A percentile compares a stretch with the other conserved stretches of the same genome.
Conservation (phyloP, 1,140 invertebrate genomes). For the Microplitis demolitor region DNA sequence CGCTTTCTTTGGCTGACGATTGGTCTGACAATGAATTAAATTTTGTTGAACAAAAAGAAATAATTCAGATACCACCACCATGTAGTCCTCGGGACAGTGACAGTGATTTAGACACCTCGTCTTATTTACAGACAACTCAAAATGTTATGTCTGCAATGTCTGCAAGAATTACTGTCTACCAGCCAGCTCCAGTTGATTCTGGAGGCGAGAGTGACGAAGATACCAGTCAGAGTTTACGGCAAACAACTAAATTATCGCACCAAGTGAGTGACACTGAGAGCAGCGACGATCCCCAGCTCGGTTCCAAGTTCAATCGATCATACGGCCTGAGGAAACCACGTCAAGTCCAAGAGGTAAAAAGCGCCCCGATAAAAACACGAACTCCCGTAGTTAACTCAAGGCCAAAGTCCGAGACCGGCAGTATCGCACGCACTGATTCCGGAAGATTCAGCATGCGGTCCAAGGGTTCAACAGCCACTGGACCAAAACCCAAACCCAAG, state of each 20-base stretch:
- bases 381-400: slow-evolving; percentile 21
- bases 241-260: slow-evolving; percentile 35
- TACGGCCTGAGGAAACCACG: slow-evolving; percentile 44
- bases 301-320: slow-evolving; percentile 64
- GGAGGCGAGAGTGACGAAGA: slow-evolving; percentile 50
- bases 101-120: slow-evolving; percentile 47
- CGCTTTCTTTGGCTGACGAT: slow-evolving; percentile 44
- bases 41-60: slow-evolving; percentile 39
- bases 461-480: slow-evolving; percentile 39
- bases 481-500: slow-evolving; percentile 14
- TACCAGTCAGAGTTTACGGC: slow-evolving; percentile 47
- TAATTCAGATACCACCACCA: slow-evolving; percentile 43
- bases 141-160: slow-evolving; percentile 71
- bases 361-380: slow-evolving; percentile 35
- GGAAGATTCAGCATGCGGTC: slow-evolving; percentile 68
- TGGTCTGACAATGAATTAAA: slow-evolving; percentile 47
- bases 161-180: slow-evolving; percentile 56
- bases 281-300: slow-evolving; percentile 49
- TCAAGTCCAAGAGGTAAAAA: slow-evolving; percentile 1
- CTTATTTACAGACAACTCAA: slow-evolving; percentile 47
- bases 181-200: slow-evolving; percentile 39
- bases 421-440: slow-evolving; percentile 66
- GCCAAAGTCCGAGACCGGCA: slow-evolving; percentile 36
- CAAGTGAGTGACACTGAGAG: slow-evolving; percentile 46
- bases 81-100: slow-evolving; percentile 47